These are phyloP conservation scores for Alsophila aescularia DNA, from an alignment of 2,888 invertebrate genomes.

Conservation along the genomic window DNA sequence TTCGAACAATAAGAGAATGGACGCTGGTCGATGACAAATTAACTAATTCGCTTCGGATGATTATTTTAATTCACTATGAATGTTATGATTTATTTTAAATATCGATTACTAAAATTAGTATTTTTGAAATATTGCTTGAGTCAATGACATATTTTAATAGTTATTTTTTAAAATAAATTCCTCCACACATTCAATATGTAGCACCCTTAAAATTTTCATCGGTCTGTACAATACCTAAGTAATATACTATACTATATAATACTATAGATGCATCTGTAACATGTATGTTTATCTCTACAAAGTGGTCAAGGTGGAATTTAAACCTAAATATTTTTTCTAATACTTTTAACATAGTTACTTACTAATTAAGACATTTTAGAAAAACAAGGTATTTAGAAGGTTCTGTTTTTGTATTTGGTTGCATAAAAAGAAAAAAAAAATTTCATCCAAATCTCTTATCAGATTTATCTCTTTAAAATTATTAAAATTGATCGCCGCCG, in stretches of 20 bases:
- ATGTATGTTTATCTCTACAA: background rate
- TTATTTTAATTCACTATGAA: conserved; percentile 71
- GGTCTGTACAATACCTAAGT: too few relatives aligned
- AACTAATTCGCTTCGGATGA: conserved; percentile 70
- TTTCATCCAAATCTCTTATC: conserved; percentile 1
- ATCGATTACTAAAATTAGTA: conserved; percentile 10
- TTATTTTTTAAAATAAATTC: too few relatives aligned
- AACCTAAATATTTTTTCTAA: background rate
- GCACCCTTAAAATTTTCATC: too few relatives aligned
- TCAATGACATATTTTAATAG: background rate
- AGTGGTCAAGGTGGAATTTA: background rate
- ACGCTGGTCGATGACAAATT: conserved; percentile 72
- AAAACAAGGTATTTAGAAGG: background rate
- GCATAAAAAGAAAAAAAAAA: conserved; percentile 8
- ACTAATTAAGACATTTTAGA: conserved; percentile 6
- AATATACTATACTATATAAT: too few relatives aligned
- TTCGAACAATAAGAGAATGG: conserved; percentile 56
- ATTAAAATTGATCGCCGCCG: conserved; percentile 19
- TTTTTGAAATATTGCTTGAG: conserved; percentile 7
- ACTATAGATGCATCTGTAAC: too few relatives aligned
- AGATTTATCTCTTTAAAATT: conserved; percentile 16
- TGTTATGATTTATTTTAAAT: conserved; percentile 43
- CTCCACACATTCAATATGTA: too few relatives aligned
- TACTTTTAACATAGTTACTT: background rate
- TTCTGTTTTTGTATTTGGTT: conserved; percentile 11